phyloP scores from a whole-genome alignment of 2,797 vertebrate genomes.

The Eurystomus glaucurus region DNA sequence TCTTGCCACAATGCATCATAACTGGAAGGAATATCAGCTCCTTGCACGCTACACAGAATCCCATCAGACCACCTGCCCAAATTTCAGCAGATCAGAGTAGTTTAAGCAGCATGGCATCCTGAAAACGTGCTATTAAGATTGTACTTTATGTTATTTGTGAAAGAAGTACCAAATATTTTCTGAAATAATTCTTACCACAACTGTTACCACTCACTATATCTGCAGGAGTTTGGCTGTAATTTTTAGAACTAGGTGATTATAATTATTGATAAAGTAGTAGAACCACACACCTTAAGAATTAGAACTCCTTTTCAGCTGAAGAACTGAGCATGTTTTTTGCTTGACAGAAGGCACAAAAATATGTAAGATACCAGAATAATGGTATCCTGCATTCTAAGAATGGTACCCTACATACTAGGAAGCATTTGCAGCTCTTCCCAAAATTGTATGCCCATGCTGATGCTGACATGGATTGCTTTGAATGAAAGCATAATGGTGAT shows the following conservation, averaged over 20 bases:
- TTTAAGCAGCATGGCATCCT: background rate
- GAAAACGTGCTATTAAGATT: background rate
- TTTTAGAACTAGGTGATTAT: background rate
- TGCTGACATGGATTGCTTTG: background rate
- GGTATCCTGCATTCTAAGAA: background rate
- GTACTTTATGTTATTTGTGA: background rate
- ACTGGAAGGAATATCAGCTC: background rate
- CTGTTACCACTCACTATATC: background rate
- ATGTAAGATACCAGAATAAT: background rate
- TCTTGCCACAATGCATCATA: background rate
- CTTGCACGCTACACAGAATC: accelerated
- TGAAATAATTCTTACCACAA: background rate
- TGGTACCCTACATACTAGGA: background rate
- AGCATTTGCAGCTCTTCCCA: background rate
- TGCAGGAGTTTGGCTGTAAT: background rate
- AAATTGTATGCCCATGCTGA: background rate
- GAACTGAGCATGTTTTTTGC: background rate
- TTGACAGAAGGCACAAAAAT: background rate
- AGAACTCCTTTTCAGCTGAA: background rate
- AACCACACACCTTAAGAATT: background rate
- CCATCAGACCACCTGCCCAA: background rate
- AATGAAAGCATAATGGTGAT: background rate
- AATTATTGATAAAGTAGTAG: background rate
- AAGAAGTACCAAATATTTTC: background rate
- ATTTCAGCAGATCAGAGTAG: background rate